Evolutionary conservation across 1,140 invertebrate species (phyloP).

Genomic region (Nymphalis io): DNA sequence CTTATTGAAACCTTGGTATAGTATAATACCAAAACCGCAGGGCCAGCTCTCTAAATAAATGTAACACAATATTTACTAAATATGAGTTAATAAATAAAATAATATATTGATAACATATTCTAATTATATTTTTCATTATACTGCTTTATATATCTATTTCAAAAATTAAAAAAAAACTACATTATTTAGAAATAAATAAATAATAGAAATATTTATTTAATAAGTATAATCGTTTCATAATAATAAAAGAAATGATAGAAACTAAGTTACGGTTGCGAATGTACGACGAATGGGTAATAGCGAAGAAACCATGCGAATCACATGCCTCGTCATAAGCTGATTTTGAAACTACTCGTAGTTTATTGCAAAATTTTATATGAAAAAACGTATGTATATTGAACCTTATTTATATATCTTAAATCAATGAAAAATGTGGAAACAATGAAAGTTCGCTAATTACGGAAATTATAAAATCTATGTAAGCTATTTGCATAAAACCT

Average conservation of each 20-base stretch:
- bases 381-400: background rate
- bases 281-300: slow-evolving; percentile 38
- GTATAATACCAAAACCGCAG: slow-evolving; percentile 27
- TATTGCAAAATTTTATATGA: background rate
- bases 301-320: slow-evolving; percentile 15
- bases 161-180: too few species aligned
- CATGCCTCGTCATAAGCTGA: background rate
- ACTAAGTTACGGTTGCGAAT: slow-evolving; percentile 27
- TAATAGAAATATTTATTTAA: background rate
- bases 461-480: too few species aligned
- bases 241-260: slow-evolving; percentile 9
- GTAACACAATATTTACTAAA: background rate
- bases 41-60: slow-evolving; percentile 18
- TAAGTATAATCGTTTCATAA: background rate
- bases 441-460: too few species aligned
- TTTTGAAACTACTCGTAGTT: slow-evolving; percentile 6
- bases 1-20: slow-evolving; percentile 34
- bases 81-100: background rate
- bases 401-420: too few species aligned
- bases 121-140: too few species aligned
- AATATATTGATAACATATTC: background rate
- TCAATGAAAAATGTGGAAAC: too few species aligned
- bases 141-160: too few species aligned
- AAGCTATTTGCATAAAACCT: too few species aligned
- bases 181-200: background rate